Evolutionary conservation across 2,113 vertebrate species (phyloP).

Genomic region (Chionodraco myersi): DNA sequence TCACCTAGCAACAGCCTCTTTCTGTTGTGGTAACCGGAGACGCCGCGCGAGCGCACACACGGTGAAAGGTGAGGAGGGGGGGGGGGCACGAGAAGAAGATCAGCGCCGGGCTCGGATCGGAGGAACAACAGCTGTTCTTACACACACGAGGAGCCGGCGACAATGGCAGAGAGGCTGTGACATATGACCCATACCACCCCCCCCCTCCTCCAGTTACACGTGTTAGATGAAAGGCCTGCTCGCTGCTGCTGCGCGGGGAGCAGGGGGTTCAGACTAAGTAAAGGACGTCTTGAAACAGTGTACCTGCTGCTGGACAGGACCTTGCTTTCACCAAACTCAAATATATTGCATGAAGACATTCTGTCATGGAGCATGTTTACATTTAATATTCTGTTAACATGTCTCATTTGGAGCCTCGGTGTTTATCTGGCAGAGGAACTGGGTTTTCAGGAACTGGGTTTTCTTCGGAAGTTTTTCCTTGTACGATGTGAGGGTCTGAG

Average conservation of each 20-base stretch:
- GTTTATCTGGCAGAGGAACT: slow-evolving; percentile 10
- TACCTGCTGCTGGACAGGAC: background rate
- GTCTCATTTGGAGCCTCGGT: background rate
- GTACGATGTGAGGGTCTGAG: too few relatives aligned
- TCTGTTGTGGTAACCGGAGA: slow-evolving; percentile 73
- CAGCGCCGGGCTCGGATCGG: background rate
- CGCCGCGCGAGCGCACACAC: slow-evolving; percentile 44
- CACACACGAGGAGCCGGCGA: slow-evolving; percentile 38
- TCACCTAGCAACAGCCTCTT: slow-evolving; percentile 61
- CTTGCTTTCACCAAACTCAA: background rate
- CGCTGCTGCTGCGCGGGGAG: background rate
- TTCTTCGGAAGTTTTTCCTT: too few relatives aligned
- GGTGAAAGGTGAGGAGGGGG: slow-evolving; percentile 44
- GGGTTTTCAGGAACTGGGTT: background rate
- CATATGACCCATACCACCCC: slow-evolving; percentile 30
- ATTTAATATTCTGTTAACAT: background rate
- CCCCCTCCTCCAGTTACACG: background rate
- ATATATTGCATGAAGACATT: background rate
- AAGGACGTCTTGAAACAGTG: background rate
- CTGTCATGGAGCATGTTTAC: background rate
- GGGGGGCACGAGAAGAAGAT: slow-evolving; percentile 20
- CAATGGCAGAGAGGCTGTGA: slow-evolving; percentile 17
- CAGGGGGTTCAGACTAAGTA: background rate
- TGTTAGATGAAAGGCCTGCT: slow-evolving; percentile 1
- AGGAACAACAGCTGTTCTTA: slow-evolving; percentile 25